These are phyloP conservation scores for Hydrochoerus hydrochaeris DNA, from an alignment of 2,113 vertebrate species.

Conservation along the genomic window DNA sequence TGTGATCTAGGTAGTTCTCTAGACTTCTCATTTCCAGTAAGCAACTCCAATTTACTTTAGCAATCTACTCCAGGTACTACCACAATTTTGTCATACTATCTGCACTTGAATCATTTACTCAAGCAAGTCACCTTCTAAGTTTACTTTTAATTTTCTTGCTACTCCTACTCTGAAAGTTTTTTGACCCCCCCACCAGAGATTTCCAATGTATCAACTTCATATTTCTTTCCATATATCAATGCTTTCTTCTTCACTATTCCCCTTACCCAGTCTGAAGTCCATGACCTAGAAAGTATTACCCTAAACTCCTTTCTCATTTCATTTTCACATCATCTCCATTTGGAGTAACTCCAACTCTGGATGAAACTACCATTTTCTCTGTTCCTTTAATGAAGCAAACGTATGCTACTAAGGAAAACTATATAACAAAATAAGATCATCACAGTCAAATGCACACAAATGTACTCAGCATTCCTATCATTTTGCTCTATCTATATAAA, in stretches of 20 bases:
- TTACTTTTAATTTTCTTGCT: constrained; percentile 14
- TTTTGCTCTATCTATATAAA: not conserved
- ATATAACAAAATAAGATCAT: not conserved
- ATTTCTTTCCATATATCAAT: not conserved
- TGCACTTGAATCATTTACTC: not conserved
- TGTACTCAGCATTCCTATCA: not conserved
- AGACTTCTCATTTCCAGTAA: not conserved
- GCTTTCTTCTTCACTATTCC: constrained; percentile 3
- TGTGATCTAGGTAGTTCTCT: not conserved
- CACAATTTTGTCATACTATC: not conserved
- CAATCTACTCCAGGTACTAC: not conserved
- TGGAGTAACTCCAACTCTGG: not conserved
- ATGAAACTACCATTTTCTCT: not conserved
- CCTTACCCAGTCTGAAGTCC: not conserved
- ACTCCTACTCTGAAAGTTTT: not conserved
- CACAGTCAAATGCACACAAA: not conserved
- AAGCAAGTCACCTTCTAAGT: constrained; percentile 3
- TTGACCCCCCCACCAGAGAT: not conserved
- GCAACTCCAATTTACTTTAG: not conserved
- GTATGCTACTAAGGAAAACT: not conserved
- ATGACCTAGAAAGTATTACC: not conserved
- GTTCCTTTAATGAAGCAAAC: not conserved
- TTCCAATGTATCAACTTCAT: not conserved
- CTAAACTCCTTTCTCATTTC: not conserved
- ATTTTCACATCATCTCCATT: not conserved